These are phyloP conservation scores for Polyergus mexicanus DNA, from an alignment of 1,140 invertebrate species.

Conservation along the genomic window DNA sequence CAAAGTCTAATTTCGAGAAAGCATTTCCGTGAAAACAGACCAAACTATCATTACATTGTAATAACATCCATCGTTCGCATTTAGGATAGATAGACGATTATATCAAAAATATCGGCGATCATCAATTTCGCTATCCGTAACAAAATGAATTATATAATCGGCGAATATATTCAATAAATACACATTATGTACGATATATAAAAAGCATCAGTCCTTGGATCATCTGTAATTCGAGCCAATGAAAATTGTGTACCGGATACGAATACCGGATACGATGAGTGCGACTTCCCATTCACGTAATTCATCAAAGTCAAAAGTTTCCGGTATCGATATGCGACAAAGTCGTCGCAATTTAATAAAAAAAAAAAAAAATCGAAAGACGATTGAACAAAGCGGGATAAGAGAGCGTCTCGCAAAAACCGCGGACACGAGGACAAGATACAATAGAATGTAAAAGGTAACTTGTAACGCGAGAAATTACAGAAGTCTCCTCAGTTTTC, in stretches of 20 bases:
- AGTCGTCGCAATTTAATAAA: slow-evolving; percentile 38
- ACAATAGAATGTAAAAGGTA: slow-evolving; percentile 16
- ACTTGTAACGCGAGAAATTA: slow-evolving; percentile 4
- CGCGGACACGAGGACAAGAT: background rate
- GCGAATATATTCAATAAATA: background rate
- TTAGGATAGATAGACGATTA: background rate
- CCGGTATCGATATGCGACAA: slow-evolving; percentile 1
- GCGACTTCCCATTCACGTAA: slow-evolving; percentile 37
- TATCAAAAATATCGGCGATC: background rate
- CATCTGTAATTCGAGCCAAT: background rate
- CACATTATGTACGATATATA: background rate
- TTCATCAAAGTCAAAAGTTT: slow-evolving; percentile 44
- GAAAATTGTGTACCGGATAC: slow-evolving; percentile 11
- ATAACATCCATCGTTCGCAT: slow-evolving; percentile 2
- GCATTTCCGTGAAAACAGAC: slow-evolving; percentile 20
- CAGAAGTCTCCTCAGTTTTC: slow-evolving; percentile 28
- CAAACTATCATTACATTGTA: slow-evolving; percentile 1
- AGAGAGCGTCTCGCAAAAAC: background rate
- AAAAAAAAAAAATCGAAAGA: slow-evolving; percentile 24
- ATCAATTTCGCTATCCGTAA: slow-evolving; percentile 9
- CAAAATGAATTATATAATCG: slow-evolving; percentile 19
- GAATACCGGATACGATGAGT: background rate
- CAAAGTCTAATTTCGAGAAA: slow-evolving; percentile 34
- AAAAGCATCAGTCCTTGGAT: slow-evolving; percentile 3
- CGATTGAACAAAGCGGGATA: background rate